A percentile compares a stretch with the other conserved stretches of the same genome.
These are phyloP conservation scores for Chloromyia formosa DNA, from an alignment of 2,888 invertebrate species.

Conservation along the genomic window DNA sequence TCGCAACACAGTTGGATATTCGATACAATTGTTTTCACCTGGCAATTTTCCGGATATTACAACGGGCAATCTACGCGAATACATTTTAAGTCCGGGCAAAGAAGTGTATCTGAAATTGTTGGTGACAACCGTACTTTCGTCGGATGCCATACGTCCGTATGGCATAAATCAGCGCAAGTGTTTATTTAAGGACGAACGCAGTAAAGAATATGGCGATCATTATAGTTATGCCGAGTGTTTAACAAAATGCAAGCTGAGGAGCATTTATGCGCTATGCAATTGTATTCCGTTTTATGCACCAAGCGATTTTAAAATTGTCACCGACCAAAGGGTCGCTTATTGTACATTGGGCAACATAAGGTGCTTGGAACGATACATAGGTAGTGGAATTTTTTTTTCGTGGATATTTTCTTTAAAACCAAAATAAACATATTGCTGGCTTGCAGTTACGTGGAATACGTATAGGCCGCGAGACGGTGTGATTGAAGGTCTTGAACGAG, in stretches of 20 bases:
- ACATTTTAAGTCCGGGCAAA: conserved; percentile 57
- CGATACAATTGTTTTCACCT: conserved; percentile 65
- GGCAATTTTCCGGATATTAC: conserved; percentile 65
- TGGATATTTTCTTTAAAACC: neutral
- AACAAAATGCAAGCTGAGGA: conserved; percentile 64
- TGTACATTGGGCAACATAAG: conserved; percentile 60
- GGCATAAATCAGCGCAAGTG: conserved; percentile 63
- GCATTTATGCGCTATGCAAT: conserved; percentile 65
- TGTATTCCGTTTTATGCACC: conserved; percentile 68
- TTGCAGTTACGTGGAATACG: conserved; percentile 50
- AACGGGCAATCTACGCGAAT: conserved; percentile 63
- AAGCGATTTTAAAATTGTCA: conserved; percentile 47
- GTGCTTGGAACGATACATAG: conserved; percentile 59
- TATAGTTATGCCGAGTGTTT: conserved; percentile 70
- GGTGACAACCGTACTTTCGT: conserved; percentile 44
- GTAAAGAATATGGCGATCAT: conserved; percentile 57
- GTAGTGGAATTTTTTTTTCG: conserved; percentile 49
- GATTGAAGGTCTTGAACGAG: conserved; percentile 61
- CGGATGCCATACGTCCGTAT: conserved; percentile 44
- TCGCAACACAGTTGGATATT: conserved; percentile 64
- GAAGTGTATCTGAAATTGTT: conserved; percentile 57
- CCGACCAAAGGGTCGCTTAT: neutral
- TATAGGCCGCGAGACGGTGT: conserved; percentile 44
- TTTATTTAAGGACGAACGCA: conserved; percentile 64
- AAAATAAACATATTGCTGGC: no score